phyloP scores from a whole-genome alignment of 2,113 vertebrate genomes.

The Uropsilus gracilis region DNA sequence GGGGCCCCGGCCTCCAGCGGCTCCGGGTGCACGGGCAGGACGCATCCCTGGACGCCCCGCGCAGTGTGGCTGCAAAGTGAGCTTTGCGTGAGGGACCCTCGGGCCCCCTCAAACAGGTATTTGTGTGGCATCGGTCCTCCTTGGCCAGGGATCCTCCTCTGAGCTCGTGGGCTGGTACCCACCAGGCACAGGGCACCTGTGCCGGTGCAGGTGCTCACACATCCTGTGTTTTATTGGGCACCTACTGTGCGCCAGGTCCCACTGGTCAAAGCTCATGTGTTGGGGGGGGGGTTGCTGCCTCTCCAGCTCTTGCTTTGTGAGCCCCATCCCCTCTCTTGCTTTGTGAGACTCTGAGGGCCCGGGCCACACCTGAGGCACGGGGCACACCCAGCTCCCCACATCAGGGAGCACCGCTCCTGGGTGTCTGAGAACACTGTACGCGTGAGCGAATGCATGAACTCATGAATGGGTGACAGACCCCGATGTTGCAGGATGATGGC shows the following conservation, averaged over 20 bases:
- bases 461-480: too few species aligned
- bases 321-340: background rate
- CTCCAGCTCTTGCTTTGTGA: background rate
- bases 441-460: too few species aligned
- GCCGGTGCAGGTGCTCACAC: too few species aligned
- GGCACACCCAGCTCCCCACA: too few species aligned
- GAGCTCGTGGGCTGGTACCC: background rate
- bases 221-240: accelerated
- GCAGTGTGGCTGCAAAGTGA: background rate
- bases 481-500: too few species aligned
- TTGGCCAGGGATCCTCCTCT: background rate
- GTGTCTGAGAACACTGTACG: too few species aligned
- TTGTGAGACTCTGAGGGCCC: background rate
- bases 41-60: too few species aligned
- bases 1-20: too few species aligned
- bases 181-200: too few species aligned
- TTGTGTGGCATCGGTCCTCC: background rate
- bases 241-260: background rate
- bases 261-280: background rate
- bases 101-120: background rate
- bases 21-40: too few species aligned
- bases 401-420: too few species aligned
- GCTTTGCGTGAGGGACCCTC: background rate
- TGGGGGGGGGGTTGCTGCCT: background rate
- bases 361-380: background rate